phyloP scores from a whole-genome alignment of 1,140 invertebrate genomes.

The Solenopsis invicta region DNA sequence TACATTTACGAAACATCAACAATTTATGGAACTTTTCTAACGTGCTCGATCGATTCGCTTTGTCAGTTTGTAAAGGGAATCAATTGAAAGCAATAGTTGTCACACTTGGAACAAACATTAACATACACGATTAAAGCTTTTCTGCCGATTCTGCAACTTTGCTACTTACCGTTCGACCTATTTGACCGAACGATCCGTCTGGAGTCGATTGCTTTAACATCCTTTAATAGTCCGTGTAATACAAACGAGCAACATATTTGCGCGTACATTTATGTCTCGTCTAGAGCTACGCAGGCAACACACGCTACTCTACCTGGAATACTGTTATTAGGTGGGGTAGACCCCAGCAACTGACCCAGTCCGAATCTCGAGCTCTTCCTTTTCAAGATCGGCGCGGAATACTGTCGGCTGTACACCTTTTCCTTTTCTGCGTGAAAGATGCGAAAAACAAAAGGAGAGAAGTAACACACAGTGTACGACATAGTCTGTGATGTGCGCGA shows the following conservation, averaged over 20 bases:
- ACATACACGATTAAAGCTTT: not conserved
- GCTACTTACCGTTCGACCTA: conserved; percentile 50
- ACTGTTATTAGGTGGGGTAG: conserved; percentile 88
- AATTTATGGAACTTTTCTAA: not conserved
- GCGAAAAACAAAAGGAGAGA: conserved; percentile 60
- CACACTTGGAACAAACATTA: not conserved
- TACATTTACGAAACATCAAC: not conserved
- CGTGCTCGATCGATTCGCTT: not conserved
- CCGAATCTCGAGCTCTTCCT: conserved; percentile 96
- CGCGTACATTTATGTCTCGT: conserved; percentile 63
- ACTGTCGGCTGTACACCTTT: conserved; percentile 95
- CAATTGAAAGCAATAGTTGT: not conserved
- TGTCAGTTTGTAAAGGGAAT: not conserved
- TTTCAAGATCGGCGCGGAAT: conserved; percentile 95
- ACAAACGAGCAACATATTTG: conserved; percentile 73
- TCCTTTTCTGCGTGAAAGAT: conserved; percentile 91
- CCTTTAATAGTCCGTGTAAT: conserved; percentile 61
- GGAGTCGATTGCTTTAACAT: conserved; percentile 57
- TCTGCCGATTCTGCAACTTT: not conserved
- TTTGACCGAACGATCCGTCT: conserved; percentile 21
- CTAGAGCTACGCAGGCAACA: conserved; percentile 77
- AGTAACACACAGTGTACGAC: conserved; percentile 64
- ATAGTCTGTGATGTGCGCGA: conserved; percentile 36
- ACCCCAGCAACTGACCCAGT: conserved; percentile 94
- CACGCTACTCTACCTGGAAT: conserved; percentile 89